Conservation (phyloP, 2,888 invertebrate species). For the Scotopteryx bipunctaria region DNA sequence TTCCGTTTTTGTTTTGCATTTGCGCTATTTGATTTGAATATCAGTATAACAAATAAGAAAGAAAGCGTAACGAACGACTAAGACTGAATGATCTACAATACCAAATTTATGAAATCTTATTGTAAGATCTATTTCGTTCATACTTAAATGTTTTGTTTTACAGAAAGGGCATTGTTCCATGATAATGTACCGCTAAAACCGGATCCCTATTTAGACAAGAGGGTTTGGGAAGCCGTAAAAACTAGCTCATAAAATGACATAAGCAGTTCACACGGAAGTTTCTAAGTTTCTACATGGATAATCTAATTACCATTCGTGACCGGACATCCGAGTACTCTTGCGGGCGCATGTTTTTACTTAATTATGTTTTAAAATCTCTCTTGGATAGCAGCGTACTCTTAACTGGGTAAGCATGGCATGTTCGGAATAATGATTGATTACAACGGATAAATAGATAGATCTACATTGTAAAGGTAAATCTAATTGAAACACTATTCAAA, state of each 20-base stretch:
- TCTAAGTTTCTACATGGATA: constrained; percentile 46
- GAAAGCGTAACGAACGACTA: not conserved
- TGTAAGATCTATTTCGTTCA: constrained; percentile 32
- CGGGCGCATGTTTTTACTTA: constrained; percentile 47
- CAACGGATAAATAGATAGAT: no score
- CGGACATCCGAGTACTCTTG: constrained; percentile 46
- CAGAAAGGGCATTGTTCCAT: not conserved
- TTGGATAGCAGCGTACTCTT: constrained; percentile 26
- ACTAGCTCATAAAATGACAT: constrained; percentile 39
- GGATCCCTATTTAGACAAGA: constrained; percentile 19
- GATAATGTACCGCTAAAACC: constrained; percentile 31
- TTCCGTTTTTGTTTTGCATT: no score
- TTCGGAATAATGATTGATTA: constrained; percentile 31
- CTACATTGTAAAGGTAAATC: no score
- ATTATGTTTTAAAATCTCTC: constrained; percentile 50
- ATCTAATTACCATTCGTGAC: constrained; percentile 57
- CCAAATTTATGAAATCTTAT: no score
- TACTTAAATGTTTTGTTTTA: no score
- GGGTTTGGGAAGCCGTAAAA: constrained; percentile 42
- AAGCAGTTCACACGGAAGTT: constrained; percentile 40
- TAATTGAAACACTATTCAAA: not conserved
- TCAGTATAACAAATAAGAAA: no score
- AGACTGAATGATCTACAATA: no score
- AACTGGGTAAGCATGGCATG: constrained; percentile 24
- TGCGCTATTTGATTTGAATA: no score